Percentiles rank a stretch among this genome's conserved stretches.
phyloP scores from a whole-genome alignment of 2,113 vertebrate genomes.

The Xiphophorus maculatus region DNA sequence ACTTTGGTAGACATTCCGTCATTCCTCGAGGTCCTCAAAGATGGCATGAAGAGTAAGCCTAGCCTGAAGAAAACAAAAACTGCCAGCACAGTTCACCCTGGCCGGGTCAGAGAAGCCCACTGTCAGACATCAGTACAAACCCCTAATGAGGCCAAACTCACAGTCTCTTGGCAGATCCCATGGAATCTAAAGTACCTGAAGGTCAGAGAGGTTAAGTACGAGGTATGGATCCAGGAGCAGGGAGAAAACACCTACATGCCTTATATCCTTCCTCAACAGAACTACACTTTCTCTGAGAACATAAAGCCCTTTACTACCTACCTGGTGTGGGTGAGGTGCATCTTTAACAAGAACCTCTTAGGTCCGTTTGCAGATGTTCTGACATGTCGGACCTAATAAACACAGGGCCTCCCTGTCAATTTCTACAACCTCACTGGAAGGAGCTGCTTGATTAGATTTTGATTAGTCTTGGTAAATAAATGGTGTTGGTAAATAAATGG shows the following conservation, averaged over 20 bases:
- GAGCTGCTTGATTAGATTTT: no score
- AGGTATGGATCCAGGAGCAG: conserved; percentile 99
- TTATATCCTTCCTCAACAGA: conserved; percentile 93
- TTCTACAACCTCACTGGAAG: conserved; percentile 6
- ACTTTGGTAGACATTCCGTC: conserved; percentile 90
- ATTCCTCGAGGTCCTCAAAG: conserved; percentile 85
- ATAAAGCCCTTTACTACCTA: conserved; percentile 98
- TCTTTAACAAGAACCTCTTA: conserved; percentile 94
- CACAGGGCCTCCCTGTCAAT: not conserved
- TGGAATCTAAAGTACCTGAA: conserved; percentile 98
- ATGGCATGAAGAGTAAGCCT: conserved; percentile 83
- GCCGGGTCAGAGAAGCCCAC: conserved; percentile 89
- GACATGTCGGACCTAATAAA: conserved; percentile 86
- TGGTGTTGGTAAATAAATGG: no score
- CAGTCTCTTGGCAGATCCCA: conserved; percentile 94
- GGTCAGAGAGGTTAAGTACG: conserved; percentile 94
- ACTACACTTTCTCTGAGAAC: conserved; percentile 98
- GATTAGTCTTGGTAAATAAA: no score
- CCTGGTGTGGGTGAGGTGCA: conserved; percentile 97
- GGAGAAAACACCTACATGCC: conserved; percentile 99
- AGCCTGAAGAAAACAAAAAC: conserved; percentile 82
- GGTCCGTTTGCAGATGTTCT: conserved; percentile 98
- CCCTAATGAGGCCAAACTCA: conserved; percentile 87
- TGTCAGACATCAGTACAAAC: conserved; percentile 92
- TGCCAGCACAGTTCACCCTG: conserved; percentile 86